phyloP scores from a whole-genome alignment of 2,888 invertebrate species.

The Eurois occulta region DNA sequence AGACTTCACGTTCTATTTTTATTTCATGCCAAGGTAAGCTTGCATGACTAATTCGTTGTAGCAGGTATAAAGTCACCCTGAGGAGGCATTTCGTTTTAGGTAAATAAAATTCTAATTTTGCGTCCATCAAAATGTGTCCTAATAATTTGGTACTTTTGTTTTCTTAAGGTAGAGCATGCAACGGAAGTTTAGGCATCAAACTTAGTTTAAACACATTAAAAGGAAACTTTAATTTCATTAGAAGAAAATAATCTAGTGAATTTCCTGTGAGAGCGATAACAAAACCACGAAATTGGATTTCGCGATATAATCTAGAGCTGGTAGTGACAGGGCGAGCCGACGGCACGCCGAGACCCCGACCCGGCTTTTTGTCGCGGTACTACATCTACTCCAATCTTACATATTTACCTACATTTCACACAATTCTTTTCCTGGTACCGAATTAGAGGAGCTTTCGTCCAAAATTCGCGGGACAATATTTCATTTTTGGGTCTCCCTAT shows the following conservation, averaged over 20 bases:
- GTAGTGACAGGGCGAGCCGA: constrained; percentile 79
- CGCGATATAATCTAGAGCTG: constrained; percentile 88
- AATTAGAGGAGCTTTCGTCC: constrained; percentile 36
- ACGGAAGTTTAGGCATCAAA: constrained; percentile 6
- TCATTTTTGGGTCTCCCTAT: constrained; percentile 37
- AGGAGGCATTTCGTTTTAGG: constrained; percentile 26
- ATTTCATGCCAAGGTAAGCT: constrained; percentile 65
- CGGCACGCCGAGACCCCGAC: constrained; percentile 68
- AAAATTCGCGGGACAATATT: constrained; percentile 24
- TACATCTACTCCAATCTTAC: constrained; percentile 58
- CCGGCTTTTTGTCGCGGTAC: constrained; percentile 68
- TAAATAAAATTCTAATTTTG: constrained; percentile 29
- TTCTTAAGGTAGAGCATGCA: neutral
- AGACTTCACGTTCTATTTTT: constrained; percentile 69
- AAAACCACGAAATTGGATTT: constrained; percentile 90
- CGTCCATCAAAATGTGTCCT: constrained; percentile 6
- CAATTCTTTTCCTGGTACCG: constrained; percentile 56
- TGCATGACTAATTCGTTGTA: constrained; percentile 70
- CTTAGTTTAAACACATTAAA: constrained; percentile 47
- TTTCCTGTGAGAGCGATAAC: constrained; percentile 86
- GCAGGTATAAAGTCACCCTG: constrained; percentile 52
- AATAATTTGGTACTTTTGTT: constrained; percentile 2
- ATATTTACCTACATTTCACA: constrained; percentile 56
- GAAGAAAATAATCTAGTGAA: constrained; percentile 83
- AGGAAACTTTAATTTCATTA: constrained; percentile 73